Percentiles rank a stretch among this genome's conserved stretches.
Evolutionary conservation across 37 sponge, comb jelly and placozoan species (phyloP).

Genomic region (Crambe crambe): DNA sequence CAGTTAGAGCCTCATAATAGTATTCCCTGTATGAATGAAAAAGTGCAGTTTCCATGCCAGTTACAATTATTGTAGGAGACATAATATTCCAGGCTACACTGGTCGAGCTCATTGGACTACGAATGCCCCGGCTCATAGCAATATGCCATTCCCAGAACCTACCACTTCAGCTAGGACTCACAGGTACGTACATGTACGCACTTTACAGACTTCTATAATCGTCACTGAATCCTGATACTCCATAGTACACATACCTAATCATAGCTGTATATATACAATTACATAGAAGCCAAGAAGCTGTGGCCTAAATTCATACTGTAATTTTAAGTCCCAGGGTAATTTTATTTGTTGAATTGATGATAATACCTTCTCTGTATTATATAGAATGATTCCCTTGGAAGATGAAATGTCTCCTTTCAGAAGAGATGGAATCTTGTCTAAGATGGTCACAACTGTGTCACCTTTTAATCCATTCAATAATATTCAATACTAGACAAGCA

Average conservation of each 20-base stretch:
- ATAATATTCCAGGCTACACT: constrained; percentile 78
- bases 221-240: too few species aligned
- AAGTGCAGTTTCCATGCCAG: neutral
- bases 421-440: constrained; percentile 65
- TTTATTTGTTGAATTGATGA: neutral
- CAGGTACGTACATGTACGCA: constrained; percentile 31
- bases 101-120: constrained; percentile 63
- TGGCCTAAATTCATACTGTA: too few species aligned
- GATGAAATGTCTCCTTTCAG: constrained; percentile 69
- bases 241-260: too few species aligned
- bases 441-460: constrained; percentile 55
- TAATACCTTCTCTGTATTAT: neutral
- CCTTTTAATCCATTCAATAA: constrained; percentile 87
- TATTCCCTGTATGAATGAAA: neutral
- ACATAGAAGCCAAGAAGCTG: too few species aligned
- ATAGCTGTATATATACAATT: too few species aligned
- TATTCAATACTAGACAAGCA: constrained; percentile 47
- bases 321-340: neutral
- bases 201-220: too few species aligned
- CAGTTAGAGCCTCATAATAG: neutral
- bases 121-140: constrained; percentile 32
- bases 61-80: too few species aligned
- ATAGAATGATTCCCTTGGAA: constrained; percentile 54
- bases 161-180: constrained; percentile 34
- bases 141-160: constrained; percentile 10